Base-by-base conservation (phyloP, 2,113 vertebrate species). In the Indicator indicator region DNA sequence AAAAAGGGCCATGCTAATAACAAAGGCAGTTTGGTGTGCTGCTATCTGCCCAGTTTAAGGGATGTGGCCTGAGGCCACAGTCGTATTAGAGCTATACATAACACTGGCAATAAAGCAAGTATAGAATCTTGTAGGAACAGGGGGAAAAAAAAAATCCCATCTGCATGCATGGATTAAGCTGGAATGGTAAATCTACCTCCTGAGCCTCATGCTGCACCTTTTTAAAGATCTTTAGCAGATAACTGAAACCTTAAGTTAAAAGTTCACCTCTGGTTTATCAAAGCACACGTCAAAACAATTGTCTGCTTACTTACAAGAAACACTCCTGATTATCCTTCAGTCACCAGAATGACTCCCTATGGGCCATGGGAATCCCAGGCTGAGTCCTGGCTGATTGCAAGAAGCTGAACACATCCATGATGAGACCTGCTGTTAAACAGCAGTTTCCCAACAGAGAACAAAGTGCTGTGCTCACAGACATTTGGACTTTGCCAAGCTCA, bases 41-140 rank as follows among this genome's bases (percentile, higher is more conserved):
- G 76, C 84, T 62, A 42, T 69, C 91, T 95, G 77, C 83, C 89
- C 64, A 33, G 62, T 88, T 80, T 60, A 80, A 74, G 90, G n/a
- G 80, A 68, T 63, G 58, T 72, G 52, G 87, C 82, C 72, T 33
- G 58, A 95, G 87, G 92, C 89, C 86, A 83, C 14, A 8, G 60
- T 55, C 72, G 28, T 7, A 54, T 19, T 0, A 79, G 13, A 79
- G 28, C 88, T 90, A 77, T 58, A 44, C 44, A 23, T 74, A 73
- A 32, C 26, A 63, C 42, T 83, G 59, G 56, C 90, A 89, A 32
- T 20, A 71, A 90, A 83, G 9, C 40, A n/a, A 7, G 44, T 27
- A 16, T 38, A 80, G 89, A 91, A 82, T 67, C 42, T 80, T 2
- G 0, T 76, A 77, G 81, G 68, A 93, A 79, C 42, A 14, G 42